Conservation (phyloP, 2,113 vertebrate species). For the Heterochromis multidens region DNA sequence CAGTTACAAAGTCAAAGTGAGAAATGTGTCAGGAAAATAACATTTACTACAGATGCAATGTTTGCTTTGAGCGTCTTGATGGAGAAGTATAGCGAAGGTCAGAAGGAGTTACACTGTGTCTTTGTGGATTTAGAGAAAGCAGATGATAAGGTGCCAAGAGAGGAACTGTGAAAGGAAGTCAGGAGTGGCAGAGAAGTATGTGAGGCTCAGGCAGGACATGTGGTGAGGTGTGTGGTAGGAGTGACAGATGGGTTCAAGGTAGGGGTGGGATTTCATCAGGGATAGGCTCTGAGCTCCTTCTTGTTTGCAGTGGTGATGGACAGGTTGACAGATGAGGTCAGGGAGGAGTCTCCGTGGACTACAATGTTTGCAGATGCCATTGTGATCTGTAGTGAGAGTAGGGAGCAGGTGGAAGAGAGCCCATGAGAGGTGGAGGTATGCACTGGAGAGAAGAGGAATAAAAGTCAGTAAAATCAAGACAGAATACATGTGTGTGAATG, state of each 20-base stretch:
- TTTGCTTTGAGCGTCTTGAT: neutral
- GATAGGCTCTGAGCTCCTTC: too few relatives aligned
- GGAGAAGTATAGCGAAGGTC: neutral
- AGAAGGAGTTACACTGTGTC: neutral
- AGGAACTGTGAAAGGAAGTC: too few relatives aligned
- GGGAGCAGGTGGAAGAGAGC: neutral
- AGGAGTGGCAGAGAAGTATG: too few relatives aligned
- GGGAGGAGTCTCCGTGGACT: too few relatives aligned
- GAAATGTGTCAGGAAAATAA: neutral
- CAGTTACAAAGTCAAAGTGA: neutral
- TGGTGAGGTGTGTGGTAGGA: too few relatives aligned
- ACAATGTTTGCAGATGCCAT: too few relatives aligned
- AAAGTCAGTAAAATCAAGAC: neutral
- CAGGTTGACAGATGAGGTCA: too few relatives aligned
- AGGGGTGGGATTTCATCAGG: too few relatives aligned
- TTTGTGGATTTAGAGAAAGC: neutral
- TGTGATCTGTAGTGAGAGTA: neutral
- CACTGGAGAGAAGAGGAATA: neutral
- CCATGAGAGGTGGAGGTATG: neutral
- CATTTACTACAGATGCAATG: neutral
- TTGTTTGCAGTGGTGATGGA: too few relatives aligned
- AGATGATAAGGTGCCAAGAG: neutral
- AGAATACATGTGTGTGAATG: neutral
- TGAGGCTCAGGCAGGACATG: too few relatives aligned
- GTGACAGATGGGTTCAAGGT: too few relatives aligned